Percentiles rank a stretch among this genome's conserved stretches.
Conservation (phyloP, 2,797 vertebrate species). For the Loriculus beryllinus region DNA sequence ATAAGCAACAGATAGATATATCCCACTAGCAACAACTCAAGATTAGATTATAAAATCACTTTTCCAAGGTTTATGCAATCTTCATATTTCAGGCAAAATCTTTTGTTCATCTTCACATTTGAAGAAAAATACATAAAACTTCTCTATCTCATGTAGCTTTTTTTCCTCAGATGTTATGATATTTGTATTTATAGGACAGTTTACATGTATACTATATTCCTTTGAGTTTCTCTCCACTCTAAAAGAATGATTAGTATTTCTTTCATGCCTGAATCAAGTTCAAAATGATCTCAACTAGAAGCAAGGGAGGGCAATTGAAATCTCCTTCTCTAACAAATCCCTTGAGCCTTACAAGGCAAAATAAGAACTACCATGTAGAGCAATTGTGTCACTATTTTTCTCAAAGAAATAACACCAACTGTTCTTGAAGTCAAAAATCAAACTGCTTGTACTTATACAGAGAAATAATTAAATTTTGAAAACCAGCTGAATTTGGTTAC, state of each 20-base stretch:
- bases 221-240: background rate
- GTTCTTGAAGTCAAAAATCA: background rate
- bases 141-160: background rate
- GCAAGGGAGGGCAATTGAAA: background rate
- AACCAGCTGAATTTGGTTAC: background rate
- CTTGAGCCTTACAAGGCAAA: background rate
- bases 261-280: constrained; percentile 29
- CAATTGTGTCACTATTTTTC: background rate
- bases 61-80: background rate
- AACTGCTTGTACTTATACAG: background rate
- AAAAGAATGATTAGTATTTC: constrained; percentile 51
- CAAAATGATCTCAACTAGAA: constrained; percentile 7
- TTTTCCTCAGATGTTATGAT: background rate
- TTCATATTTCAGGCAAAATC: background rate
- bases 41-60: background rate
- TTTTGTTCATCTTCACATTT: background rate
- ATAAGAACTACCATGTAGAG: background rate
- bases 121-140: constrained; percentile 2
- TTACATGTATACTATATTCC: background rate
- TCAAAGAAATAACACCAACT: background rate
- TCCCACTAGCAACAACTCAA: background rate
- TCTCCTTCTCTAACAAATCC: constrained; percentile 26
- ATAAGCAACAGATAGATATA: background rate
- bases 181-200: constrained; percentile 35
- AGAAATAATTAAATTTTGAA: background rate